Base-by-base conservation (phyloP, 2,888 invertebrate genomes). In the Pheosia tremula region DNA sequence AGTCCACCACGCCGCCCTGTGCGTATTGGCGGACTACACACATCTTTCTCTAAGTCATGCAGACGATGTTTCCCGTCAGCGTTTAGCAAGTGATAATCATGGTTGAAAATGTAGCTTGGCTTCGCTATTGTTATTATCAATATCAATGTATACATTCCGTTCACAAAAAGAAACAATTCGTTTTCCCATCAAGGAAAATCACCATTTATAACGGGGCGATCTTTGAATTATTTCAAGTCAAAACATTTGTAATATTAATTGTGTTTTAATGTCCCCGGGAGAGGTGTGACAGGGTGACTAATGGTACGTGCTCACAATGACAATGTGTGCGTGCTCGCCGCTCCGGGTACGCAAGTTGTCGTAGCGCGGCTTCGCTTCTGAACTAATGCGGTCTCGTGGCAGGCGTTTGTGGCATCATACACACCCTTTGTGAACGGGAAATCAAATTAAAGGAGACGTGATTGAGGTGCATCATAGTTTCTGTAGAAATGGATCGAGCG, bases 351-450 rank as follows among this genome's bases (percentile, higher is more conserved):
- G 64, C 7, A 53, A 53, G 37, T 8, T 10, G 64, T 62, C 57
- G 43, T 7, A 43, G 24, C 43, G 24, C 52, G 54, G 61, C 58
- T 24, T 9, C 64, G 24, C 24, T 24, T 24, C 24, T 0, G 24
- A 24, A 24, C 24, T 24, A 24, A 24, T 24, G 24, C 24, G 24
- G 24, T 24, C 24, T 0, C 24, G 24, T 2, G 68, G 67, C 76
- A 82, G 78, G 81, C 78, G 83, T 72, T 75, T 70, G 74, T 63
- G 58, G 67, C 65, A 69, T 69, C 49, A 41, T 3, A 41, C 24
- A 24, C 24, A 24, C 10, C 45, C 10, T 53, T 37, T 53, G 53
- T 37, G 53, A 53, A 53, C 24, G 37, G 10, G 5, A 4, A 53
- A 36, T 53, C 53, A 53, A 53, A 37, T 53, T 37, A 5, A 9